Conservation (phyloP, 1,140 invertebrate species). For the Lasioglossum baleicum region DNA sequence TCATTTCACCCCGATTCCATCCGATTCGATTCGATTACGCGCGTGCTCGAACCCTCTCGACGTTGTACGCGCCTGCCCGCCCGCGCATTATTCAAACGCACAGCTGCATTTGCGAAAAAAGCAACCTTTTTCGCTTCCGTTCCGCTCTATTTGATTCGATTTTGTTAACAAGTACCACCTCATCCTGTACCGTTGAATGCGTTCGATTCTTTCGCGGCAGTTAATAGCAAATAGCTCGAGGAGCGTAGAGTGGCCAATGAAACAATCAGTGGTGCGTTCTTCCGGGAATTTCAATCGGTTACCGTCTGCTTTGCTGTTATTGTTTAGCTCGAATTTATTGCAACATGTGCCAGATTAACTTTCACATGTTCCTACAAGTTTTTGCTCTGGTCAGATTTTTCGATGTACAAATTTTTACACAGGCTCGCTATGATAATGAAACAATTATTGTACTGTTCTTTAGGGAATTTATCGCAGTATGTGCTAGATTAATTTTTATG, state of each 20-base stretch:
- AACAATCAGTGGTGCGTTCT: not conserved
- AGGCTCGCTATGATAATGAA: no score
- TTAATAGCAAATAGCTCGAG: not conserved
- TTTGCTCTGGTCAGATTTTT: no score
- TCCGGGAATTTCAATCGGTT: no score
- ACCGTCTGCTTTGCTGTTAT: no score
- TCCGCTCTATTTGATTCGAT: not conserved
- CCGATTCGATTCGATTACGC: conserved; percentile 19
- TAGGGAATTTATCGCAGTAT: no score
- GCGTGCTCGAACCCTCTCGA: not conserved
- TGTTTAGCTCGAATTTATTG: no score
- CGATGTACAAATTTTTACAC: no score
- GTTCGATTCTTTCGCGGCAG: not conserved
- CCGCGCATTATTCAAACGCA: not conserved
- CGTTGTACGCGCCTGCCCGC: no score
- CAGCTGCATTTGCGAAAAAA: not conserved
- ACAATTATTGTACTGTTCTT: no score
- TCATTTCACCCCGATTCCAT: conserved; percentile 30
- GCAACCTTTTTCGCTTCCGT: not conserved
- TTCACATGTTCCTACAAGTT: no score
- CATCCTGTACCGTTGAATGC: not conserved
- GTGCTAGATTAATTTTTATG: no score
- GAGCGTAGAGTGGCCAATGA: not conserved
- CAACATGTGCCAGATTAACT: no score
- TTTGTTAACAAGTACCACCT: not conserved